Conservation (phyloP, 1,140 invertebrate genomes). For the Caenorhabditis briggsae region DNA sequence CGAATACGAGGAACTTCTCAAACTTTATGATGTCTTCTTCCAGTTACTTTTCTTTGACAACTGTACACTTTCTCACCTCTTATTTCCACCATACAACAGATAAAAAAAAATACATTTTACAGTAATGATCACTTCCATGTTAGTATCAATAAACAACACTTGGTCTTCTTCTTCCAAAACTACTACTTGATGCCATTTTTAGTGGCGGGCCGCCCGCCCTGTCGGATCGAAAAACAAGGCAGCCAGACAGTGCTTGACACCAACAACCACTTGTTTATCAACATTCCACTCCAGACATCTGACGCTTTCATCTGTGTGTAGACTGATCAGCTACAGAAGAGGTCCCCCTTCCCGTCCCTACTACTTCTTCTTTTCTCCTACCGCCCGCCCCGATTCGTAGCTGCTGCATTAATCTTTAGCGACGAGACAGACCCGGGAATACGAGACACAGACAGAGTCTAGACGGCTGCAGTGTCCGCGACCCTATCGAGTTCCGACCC, state of each 20-base stretch:
- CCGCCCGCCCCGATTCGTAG: neutral
- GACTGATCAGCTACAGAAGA: slow-evolving; percentile 1
- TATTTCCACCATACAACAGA: no score
- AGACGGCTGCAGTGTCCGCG: slow-evolving; percentile 48
- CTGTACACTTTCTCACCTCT: neutral
- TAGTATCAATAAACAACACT: no score
- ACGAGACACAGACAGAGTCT: slow-evolving; percentile 45
- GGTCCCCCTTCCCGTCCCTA: neutral
- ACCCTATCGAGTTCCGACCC: slow-evolving; percentile 53
- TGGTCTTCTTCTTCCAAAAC: no score
- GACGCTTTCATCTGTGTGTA: slow-evolving; percentile 17
- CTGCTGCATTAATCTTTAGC: slow-evolving; percentile 49
- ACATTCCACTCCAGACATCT: slow-evolving; percentile 17
- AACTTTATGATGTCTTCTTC: neutral
- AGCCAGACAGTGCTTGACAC: neutral
- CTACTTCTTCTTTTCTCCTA: neutral
- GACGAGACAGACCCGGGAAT: neutral
- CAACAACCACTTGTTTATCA: slow-evolving; percentile 31
- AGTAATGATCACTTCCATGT: no score
- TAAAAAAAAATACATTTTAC: no score
- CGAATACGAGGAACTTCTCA: no score
- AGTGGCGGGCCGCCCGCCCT: neutral
- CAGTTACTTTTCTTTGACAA: neutral
- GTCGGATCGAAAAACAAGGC: neutral
- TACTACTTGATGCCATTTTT: neutral